Percentiles rank a stretch among this genome's conserved stretches.
These are phyloP conservation scores for Sceloporus tristichus DNA, from an alignment of 2,113 vertebrate species.

Conservation along the genomic window DNA sequence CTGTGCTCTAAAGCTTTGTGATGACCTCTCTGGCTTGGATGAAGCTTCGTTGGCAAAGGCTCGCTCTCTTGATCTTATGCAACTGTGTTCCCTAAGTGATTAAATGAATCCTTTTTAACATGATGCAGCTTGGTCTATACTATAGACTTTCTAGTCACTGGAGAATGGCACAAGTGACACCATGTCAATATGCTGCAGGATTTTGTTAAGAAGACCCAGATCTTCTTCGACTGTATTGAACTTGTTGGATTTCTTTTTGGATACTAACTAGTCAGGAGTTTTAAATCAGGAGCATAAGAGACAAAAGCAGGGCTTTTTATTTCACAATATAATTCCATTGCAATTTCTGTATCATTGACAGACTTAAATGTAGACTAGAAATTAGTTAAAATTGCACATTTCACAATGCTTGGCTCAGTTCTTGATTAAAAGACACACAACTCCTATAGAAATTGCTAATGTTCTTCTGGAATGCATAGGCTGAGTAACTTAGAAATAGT, in stretches of 20 bases:
- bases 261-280: neutral
- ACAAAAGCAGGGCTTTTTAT: neutral
- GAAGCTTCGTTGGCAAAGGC: no score
- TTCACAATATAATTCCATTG: neutral
- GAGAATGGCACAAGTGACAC: no score
- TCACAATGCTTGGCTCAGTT: neutral
- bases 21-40: no score
- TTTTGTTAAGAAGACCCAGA: neutral
- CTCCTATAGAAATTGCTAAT: neutral
- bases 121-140: no score
- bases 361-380: neutral
- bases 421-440: neutral
- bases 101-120: no score
- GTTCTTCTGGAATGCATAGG: neutral
- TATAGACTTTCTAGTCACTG: no score
- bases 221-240: neutral
- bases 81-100: no score
- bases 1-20: no score
- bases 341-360: neutral
- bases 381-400: neutral
- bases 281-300: neutral
- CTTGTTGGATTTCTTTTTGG: neutral
- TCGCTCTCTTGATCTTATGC: no score
- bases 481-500: conserved; percentile 9
- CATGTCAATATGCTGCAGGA: neutral